Evolutionary conservation across 2,888 invertebrate species (phyloP), one percentile per base, ranked within the genome.

Genomic region (Macaria liturata): DNA sequence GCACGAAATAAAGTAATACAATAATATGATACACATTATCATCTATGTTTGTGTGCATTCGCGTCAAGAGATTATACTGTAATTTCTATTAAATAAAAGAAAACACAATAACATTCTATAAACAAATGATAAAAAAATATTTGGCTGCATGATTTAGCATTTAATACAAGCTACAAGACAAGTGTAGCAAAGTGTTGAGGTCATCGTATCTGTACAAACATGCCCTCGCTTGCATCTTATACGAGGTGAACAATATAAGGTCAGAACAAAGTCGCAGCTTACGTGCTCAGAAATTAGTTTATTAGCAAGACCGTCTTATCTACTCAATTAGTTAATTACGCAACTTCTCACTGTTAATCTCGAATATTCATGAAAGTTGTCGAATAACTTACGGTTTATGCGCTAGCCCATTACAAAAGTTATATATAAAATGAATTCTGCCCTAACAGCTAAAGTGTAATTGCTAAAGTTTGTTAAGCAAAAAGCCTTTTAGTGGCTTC

Each of bases 381-480:
- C 54, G 39, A 47, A 51, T 55, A 54, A 59, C 43, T 57, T 52
- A 46, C 54, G 57, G 58, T 61, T 59, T 57, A 54, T 52, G 48
- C 42, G 47, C 42, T 45, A n/a, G 43, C 7, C 47, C 57, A 54
- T 57, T 57, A 54, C 46, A 45, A 49, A 64, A 65, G 49, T 62
- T 64, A 65, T 62, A 65, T 54, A 61, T 61, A 46, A 63, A 52
- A 55, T 67, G 53, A 66, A 65, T 69, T 62, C 49, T 60, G 59
- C 55, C 57, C 60, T 44, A 66, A 63, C 65, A 60, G 61, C 64
- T 69, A 57, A 64, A 66, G 57, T 68, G 63, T 76, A 73, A 75
- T 76, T 72, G 66, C 66, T 62, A 64, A 75, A 75, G 70, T 75
- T 75, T 59, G 55, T 56, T 61, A 57, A 64, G 67, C 55, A 70